A percentile compares a stretch with the other conserved stretches of the same genome.
These are phyloP conservation scores for Onychostruthus taczanowskii DNA, from an alignment of 2,113 vertebrate genomes.

Conservation along the genomic window DNA sequence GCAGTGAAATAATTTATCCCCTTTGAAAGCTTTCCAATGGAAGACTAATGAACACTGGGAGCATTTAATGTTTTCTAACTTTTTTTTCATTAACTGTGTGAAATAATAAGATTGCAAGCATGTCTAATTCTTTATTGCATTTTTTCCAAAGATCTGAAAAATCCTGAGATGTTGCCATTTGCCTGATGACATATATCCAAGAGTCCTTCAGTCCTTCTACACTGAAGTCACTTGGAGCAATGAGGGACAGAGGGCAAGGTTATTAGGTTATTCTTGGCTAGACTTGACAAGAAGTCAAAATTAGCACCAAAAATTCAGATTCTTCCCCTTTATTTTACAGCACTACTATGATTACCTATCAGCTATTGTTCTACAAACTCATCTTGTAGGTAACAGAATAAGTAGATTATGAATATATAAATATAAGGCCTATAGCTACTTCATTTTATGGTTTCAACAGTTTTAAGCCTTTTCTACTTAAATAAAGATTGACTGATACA, in stretches of 20 bases:
- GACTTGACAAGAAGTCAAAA: not conserved
- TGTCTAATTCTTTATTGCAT: not conserved
- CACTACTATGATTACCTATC: not conserved
- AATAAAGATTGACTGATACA: not conserved
- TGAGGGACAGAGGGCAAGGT: too few species aligned
- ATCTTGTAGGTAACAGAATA: not conserved
- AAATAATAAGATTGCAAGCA: not conserved
- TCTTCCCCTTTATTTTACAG: not conserved
- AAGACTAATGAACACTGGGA: not conserved
- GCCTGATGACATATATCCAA: not conserved
- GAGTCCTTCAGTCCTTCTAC: not conserved
- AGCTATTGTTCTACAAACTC: not conserved
- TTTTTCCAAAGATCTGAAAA: not conserved
- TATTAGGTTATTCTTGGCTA: not conserved
- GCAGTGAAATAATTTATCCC: not conserved
- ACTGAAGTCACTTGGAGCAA: not conserved
- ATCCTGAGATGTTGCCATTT: not conserved
- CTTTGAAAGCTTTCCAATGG: not conserved
- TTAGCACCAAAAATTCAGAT: not conserved
- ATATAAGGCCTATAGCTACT: not conserved
- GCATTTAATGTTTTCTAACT: not conserved
- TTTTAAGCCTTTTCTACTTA: not conserved
- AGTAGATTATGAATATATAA: not conserved
- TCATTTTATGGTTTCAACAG: not conserved
- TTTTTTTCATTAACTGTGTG: not conserved